Evolutionary conservation across 2,113 vertebrate genomes (phyloP), one percentile per base, ranked within the genome.

Genomic region (Cyprinodon variegatus): DNA sequence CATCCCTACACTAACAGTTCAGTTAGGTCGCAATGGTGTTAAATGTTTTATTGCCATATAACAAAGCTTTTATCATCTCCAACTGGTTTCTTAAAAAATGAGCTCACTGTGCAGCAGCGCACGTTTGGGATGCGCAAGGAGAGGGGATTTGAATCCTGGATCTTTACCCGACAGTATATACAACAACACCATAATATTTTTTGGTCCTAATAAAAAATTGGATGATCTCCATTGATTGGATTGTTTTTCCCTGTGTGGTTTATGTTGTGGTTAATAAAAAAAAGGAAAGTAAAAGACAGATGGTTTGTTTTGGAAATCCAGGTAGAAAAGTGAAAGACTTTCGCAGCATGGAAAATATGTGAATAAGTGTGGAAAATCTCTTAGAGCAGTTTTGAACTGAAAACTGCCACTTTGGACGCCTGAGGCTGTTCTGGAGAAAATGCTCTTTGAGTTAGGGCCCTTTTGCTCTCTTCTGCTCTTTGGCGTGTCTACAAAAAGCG

Each of bases 341-440:
- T 22, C 41, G 43, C 60, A 84, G 61, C 70, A 76, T 37, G 12
- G 53, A 40, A 45, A 38, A 22, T 70, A 72, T 78, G 48, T 72
- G 63, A 17, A n/a, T 71, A 74, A 63, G 29, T 83, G 70, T 60
- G 59, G 65, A 41, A 22, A 68, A 69, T 67, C 65, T 40, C 68
- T 66, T 60, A 50, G 74, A 84, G 68, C 45, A 22, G 61, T 10
- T 57, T 66, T 61, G 67, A 71, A 20, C 60, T 79, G 90, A 88
- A 78, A 85, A 86, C 74, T 79, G 86, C 81, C 86, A 83, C 61
- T 83, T 75, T 72, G 67, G 79, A 89, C 81, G 80, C 60, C 67
- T 43, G 72, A 83, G 74, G 71, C 71, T 65, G 76, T 48, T 68
- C 36, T 29, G 80, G 78, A 88, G 69, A 63, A 88, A 84, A 79